Base-by-base conservation (phyloP, 2,888 invertebrate species). In the Sphaerophoria taeniata region DNA sequence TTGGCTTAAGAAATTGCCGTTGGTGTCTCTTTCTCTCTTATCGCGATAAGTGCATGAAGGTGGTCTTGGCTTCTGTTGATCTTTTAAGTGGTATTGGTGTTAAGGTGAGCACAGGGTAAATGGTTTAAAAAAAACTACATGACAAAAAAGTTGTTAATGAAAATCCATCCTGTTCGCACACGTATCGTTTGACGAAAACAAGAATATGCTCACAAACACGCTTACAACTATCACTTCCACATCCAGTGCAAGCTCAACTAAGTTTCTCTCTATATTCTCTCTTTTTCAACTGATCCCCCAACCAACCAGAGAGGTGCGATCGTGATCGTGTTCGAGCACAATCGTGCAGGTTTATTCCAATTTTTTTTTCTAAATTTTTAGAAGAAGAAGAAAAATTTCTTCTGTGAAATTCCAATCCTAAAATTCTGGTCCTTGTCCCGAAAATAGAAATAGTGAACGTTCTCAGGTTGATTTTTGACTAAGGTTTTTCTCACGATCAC, bases 151-250 rank as follows among this genome's bases (percentile, higher is more conserved):
- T 67, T 67, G 53, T 55, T 76, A 45, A 31, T 43, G 60, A 74
- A 67, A 65, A 72, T 53, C 79, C 71, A 79, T 79, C 79, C 84
- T 75, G 70, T 75, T 84, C 79, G 33, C 75, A 67, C 84, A 67
- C 56, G 58, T 45, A 39, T 39, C 31, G 5, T 24, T 49, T 58
- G 65, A 31, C 36, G 61, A 49, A 60, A 56, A 31, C n/a, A 33
- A 24, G 47, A 51, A 71, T 60, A 73, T 56, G 65, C 51, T n/a
- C 74, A 36, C 60, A 49, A 0, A 39, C 69, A 61, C 31, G 2
- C 36, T 2, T 11, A 7, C 56, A 58, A 34, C 24, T 39, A 71
- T 51, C 58, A n/a, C 33, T 24, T 7, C 39, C 24, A 12, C 2
- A 7, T 4, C 14, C 14, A 2, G 43, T 51, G 7, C 36, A 49